phyloP scores from a whole-genome alignment of 2,797 vertebrate species.

The Botia almorhae region DNA sequence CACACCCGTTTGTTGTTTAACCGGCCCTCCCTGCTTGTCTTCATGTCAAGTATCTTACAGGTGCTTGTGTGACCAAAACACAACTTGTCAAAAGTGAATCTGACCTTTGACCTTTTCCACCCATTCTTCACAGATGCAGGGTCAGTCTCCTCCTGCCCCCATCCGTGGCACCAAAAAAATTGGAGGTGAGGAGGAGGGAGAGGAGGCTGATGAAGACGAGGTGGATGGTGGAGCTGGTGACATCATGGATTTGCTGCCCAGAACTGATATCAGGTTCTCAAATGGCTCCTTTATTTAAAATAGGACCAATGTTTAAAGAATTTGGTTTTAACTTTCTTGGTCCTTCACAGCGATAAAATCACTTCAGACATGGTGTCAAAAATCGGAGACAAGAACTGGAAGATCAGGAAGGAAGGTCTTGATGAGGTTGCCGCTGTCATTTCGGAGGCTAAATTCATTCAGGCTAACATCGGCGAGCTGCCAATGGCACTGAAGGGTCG shows the following conservation, averaged over 20 bases:
- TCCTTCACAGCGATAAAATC: constrained; percentile 87
- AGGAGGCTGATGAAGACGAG: constrained; percentile 74
- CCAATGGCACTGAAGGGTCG: constrained; percentile 88
- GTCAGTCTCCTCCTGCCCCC: constrained; percentile 87
- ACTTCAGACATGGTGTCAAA: constrained; percentile 90
- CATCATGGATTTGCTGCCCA: constrained; percentile 92
- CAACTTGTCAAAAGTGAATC: background rate
- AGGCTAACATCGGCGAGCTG: constrained; percentile 90
- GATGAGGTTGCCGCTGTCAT: constrained; percentile 90
- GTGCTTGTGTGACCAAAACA: background rate
- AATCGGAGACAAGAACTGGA: constrained; percentile 97
- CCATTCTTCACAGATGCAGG: constrained; percentile 84
- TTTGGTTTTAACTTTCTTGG: background rate
- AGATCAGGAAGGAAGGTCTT: constrained; percentile 95
- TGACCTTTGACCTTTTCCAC: background rate
- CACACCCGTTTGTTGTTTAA: background rate
- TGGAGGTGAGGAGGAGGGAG: constrained; percentile 69
- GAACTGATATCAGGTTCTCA: constrained; percentile 88
- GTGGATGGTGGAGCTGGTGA: constrained; percentile 81
- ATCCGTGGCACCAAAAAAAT: constrained; percentile 79
- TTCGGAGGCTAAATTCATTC: constrained; percentile 96
- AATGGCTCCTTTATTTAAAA: background rate
- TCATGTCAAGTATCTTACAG: background rate
- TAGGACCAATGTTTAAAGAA: background rate
- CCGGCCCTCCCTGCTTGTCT: background rate